Conservation (phyloP, 2,797 vertebrate species). For the Sebastes aleutianus region DNA sequence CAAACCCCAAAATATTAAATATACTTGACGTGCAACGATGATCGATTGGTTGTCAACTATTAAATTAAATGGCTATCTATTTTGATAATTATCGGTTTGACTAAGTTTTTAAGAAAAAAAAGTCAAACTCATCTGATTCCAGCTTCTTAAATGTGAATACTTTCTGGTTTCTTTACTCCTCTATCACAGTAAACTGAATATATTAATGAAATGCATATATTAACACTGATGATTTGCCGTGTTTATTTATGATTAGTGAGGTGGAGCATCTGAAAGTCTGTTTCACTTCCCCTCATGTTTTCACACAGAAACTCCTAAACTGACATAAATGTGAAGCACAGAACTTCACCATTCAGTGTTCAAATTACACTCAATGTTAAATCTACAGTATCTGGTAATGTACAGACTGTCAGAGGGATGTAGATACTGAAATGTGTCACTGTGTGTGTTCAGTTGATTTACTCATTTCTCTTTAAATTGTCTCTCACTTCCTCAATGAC, state of each 20-base stretch:
- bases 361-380: background rate
- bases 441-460: background rate
- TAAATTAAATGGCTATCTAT: no score
- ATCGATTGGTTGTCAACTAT: no score
- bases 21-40: no score
- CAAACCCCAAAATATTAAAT: background rate
- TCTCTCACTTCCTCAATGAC: slow-evolving; percentile 38
- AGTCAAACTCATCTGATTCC: no score
- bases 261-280: background rate
- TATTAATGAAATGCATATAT: no score
- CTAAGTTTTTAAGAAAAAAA: no score
- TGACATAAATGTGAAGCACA: background rate
- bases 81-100: no score
- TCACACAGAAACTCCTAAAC: background rate
- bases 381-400: background rate
- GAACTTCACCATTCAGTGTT: no score
- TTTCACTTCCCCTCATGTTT: slow-evolving; percentile 43
- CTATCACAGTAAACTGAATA: no score
- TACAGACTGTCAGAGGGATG: background rate
- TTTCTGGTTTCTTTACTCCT: no score
- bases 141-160: no score
- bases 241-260: background rate
- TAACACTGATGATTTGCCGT: background rate
- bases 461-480: slow-evolving; percentile 10
- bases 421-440: background rate